A percentile compares a stretch with the other conserved stretches of the same genome.
These are phyloP conservation scores for Trachelus stipa DNA, from an alignment of 2,888 invertebrate genomes.

Conservation along the genomic window DNA sequence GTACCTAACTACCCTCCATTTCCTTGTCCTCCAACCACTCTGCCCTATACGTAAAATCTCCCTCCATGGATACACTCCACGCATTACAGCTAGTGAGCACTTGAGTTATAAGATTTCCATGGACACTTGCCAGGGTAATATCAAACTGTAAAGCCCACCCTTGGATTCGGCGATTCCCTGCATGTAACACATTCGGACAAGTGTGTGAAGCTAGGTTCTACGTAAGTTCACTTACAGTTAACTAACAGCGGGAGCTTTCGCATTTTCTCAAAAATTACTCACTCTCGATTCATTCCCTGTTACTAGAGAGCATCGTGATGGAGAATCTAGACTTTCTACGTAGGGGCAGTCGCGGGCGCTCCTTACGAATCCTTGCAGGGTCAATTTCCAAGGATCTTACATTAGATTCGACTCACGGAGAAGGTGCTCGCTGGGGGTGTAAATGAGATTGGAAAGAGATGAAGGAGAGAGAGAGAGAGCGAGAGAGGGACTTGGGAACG, in stretches of 20 bases:
- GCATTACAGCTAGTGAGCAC: conserved; percentile 39
- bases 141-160: conserved; percentile 52
- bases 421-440: not conserved
- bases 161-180: not conserved
- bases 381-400: conserved; percentile 8
- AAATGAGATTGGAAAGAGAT: conserved; percentile 10
- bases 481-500: conserved; percentile 25
- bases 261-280: not conserved
- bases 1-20: no score
- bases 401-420: conserved; percentile 15
- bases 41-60: not conserved
- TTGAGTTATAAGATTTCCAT: conserved; percentile 60
- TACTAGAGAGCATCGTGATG: not conserved
- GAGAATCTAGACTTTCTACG: not conserved
- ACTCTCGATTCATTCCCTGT: not conserved
- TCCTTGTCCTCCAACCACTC: not conserved
- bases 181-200: not conserved
- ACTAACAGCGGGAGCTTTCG: not conserved
- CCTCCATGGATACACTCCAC: conserved; percentile 4
- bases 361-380: conserved; percentile 5
- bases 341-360: not conserved
- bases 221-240: not conserved
- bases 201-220: not conserved
- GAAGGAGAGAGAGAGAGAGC: conserved; percentile 15
- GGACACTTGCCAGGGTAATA: conserved; percentile 62